A percentile compares a stretch with the other conserved stretches of the same genome.
These are phyloP conservation scores for Climacteris rufus DNA, from an alignment of 2,113 vertebrate genomes.

Conservation along the genomic window DNA sequence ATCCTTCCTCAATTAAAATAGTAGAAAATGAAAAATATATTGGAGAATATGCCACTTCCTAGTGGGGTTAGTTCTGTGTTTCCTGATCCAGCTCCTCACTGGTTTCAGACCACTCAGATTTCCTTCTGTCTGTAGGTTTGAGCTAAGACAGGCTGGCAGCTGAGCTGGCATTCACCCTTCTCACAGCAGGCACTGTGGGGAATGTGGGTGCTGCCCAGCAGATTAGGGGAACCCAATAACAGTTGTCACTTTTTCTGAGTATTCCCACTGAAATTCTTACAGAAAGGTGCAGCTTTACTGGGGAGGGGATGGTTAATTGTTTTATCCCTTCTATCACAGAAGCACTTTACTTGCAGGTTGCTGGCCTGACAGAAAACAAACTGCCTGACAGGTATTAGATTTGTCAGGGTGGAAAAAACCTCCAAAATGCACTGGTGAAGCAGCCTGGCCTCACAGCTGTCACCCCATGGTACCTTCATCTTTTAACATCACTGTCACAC, in stretches of 20 bases:
- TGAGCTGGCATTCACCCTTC: neutral
- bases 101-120: neutral
- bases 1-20: neutral
- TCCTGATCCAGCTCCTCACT: neutral
- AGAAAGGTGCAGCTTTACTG: neutral
- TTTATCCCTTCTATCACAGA: neutral
- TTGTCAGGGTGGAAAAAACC: neutral
- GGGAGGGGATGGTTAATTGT: neutral
- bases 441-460: neutral
- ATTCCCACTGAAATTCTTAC: neutral
- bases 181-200: neutral
- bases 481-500: neutral
- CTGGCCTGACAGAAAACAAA: neutral
- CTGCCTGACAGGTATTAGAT: neutral
- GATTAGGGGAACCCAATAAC: neutral
- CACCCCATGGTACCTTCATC: neutral
- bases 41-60: neutral
- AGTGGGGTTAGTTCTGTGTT: neutral
- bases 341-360: neutral
- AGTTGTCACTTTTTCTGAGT: neutral
- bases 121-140: neutral
- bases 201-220: neutral
- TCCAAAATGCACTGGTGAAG: neutral
- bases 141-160: neutral
- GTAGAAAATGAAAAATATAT: too few species aligned